Evolutionary conservation across 2,888 invertebrate species (phyloP), one percentile per base, ranked within the genome.

Genomic region (Plusia festucae): DNA sequence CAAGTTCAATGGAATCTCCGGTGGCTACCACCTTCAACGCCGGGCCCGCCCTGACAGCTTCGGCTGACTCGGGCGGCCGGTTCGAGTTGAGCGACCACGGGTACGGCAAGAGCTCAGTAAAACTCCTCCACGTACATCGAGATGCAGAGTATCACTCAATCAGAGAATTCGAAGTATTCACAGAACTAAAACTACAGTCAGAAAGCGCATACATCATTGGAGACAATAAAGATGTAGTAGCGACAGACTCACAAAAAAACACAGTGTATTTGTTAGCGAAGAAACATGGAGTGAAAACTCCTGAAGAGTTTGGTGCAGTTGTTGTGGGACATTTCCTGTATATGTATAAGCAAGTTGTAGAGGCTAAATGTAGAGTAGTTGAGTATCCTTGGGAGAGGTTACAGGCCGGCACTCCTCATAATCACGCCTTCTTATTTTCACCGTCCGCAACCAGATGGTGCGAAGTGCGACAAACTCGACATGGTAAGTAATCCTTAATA

Each of bases 231-330:
- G 97, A 97, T 84, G 97, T 98, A 68, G 97, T 98, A 18, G 97
- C 97, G 13, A 98, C 98, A 0, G 98, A 98, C 85, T 97, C 97
- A 0, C 98, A 98, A 88, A 98, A 98, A 91, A 98, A 98, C 85
- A 97, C 97, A 0, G 97, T 98, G 44, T 98, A 97, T 85, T 90
- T 98, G 46, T 88, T 98, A 77, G 98, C 98, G 8, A 97, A 97
- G 85, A 97, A 97, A 82, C 95, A 97, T 85, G 98, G 97, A 56
- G 96, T 98, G 32, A 96, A 96, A 79, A 96, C 97, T 27, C 97
- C 97, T 0, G 98, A 98, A 88, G 96, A 97, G 82, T 98, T 98
- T 86, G 97, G 96, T 0, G 93, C 97, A 20, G 90, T 97, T n/a
- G 95, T 98, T 18, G 96, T 97, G 82, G 96, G 96, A 65, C 97